Percentiles rank a stretch among this genome's conserved stretches.
These are phyloP conservation scores for Heliconius congener DNA, from an alignment of 1,140 invertebrate species.

Conservation along the genomic window DNA sequence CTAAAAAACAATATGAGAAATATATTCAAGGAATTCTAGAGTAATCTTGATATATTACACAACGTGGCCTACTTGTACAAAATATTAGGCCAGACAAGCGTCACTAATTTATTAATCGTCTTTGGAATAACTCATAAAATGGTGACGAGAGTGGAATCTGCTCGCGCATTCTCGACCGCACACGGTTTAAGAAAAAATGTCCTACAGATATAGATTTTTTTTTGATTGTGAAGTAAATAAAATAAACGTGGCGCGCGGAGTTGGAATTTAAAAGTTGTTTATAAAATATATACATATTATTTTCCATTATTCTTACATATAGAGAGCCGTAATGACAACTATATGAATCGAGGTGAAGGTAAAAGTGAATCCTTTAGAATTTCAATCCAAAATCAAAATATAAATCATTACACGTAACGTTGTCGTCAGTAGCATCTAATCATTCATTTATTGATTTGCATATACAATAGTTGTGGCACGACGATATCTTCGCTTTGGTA, in stretches of 20 bases:
- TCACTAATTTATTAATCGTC: constrained; percentile 30
- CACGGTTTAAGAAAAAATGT: constrained; percentile 9
- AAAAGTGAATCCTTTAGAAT: too few relatives aligned
- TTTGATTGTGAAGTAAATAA: not conserved
- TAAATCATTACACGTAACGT: too few relatives aligned
- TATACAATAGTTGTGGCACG: too few relatives aligned
- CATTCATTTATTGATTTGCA: too few relatives aligned
- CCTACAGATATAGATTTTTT: not conserved
- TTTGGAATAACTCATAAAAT: constrained; percentile 10
- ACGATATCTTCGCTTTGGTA: too few relatives aligned
- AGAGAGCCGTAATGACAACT: too few relatives aligned
- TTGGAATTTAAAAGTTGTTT: not conserved
- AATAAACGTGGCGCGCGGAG: not conserved
- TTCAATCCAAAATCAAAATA: too few relatives aligned
- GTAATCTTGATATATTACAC: not conserved
- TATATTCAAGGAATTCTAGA: not conserved
- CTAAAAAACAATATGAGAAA: not conserved
- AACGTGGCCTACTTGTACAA: constrained; percentile 14
- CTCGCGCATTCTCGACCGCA: constrained; percentile 25
- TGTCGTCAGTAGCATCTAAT: too few relatives aligned
- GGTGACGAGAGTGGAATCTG: constrained; percentile 9
- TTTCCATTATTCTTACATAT: too few relatives aligned
- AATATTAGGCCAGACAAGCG: constrained; percentile 20
- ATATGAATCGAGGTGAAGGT: too few relatives aligned
- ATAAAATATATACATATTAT: not conserved